Conservation (phyloP, 2,113 vertebrate genomes). For the Pelvicachromis taeniatus region DNA sequence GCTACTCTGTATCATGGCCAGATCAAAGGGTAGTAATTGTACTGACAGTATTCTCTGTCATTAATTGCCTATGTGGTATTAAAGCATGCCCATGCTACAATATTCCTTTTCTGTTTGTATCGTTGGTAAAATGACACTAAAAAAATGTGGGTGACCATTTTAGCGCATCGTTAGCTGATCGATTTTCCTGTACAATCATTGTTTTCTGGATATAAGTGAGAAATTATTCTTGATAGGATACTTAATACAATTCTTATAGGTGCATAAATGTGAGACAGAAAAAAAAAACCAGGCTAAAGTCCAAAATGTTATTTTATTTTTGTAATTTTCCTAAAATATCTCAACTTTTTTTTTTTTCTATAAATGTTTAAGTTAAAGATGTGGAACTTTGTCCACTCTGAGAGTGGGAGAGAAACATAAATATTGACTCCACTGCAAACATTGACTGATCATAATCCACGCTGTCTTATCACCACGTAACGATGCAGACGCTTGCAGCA, state of each 20-base stretch:
- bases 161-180: accelerated
- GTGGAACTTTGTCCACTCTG: not conserved
- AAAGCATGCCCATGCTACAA: not conserved
- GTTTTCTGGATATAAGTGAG: not conserved
- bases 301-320: not conserved
- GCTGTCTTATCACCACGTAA: not conserved
- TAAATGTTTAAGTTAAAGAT: not conserved
- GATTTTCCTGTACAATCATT: not conserved
- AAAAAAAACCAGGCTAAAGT: not conserved
- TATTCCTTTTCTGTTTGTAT: not conserved
- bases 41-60: not conserved
- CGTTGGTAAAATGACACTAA: not conserved
- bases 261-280: not conserved
- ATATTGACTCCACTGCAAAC: not conserved
- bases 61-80: not conserved
- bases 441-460: not conserved
- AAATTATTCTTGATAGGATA: not conserved
- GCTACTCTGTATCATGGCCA: not conserved
- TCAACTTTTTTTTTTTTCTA: not conserved
- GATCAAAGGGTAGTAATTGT: not conserved
- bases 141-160: not conserved
- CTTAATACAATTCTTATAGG: not conserved
- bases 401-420: not conserved
- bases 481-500: not conserved
- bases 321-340: not conserved